Base-by-base conservation (phyloP, 2,113 vertebrate genomes). In the Paramisgurnus dabryanus region DNA sequence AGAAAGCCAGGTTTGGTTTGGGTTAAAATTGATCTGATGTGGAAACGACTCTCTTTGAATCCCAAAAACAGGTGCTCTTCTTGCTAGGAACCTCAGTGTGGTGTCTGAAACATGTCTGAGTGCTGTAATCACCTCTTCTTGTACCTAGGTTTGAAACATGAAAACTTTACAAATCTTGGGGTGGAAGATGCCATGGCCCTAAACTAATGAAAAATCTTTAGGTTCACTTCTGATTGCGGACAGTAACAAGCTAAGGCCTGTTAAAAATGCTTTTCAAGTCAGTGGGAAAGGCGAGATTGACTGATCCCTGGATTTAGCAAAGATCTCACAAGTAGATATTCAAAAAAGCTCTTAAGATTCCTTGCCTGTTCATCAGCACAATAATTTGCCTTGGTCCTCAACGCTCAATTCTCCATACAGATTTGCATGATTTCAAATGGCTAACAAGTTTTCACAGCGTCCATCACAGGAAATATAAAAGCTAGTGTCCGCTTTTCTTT, bases 281-380 rank as follows among this genome's bases (percentile, higher is more conserved):
- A 88, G 90, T 92, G 92, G 89, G 91, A 93, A 92, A 88, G 80
- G 80, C 66, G 82, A 85, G 87, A 87, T 80, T 34, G 84, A 82
- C 85, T 90, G 86, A 90, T 84, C 88, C 88, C 82, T 5, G 88
- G 88, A 84, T 89, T 91, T 89, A 83, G 60, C 76, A 47, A 77
- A 90, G 89, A 92, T 91, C 83, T 86, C 76, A 89, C 85, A 69
- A 67, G 70, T 82, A 84, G 90, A 92, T 90, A 80, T 76, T 12
- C 53, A 47, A 55, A 53, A 79, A 80, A 64, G 76, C 65, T 61
- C 71, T 67, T 66, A 69, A 84, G 45, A 74, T 63, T 67, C 53
- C 60, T 6, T 6, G 63, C 47, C 61, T 11, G 22, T 60, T 64
- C 47, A 41, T 71, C 66, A 74, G 76, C 65, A 61, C 63, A 10